phyloP scores from a whole-genome alignment of 2,888 invertebrate species.

The Leptura quadrifasciata region DNA sequence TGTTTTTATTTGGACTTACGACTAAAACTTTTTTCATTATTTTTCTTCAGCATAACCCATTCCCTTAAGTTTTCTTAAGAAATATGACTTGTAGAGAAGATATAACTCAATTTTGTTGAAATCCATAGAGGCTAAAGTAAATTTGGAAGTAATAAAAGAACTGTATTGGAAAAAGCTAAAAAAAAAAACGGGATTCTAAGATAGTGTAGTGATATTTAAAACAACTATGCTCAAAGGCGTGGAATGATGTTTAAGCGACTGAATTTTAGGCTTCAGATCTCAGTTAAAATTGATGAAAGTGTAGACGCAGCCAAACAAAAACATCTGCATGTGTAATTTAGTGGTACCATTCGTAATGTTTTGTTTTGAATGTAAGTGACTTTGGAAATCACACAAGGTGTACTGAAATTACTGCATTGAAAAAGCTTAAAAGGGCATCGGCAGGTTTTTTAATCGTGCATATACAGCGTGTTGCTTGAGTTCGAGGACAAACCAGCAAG shows the following conservation, averaged over 20 bases:
- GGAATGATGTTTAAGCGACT: background rate
- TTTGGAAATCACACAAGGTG: too few relatives aligned
- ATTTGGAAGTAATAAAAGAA: background rate
- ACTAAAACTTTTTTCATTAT: slow-evolving; percentile 47
- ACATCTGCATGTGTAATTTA: too few relatives aligned
- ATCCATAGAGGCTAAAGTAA: slow-evolving; percentile 8
- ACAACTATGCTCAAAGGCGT: slow-evolving; percentile 16
- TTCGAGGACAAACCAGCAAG: too few relatives aligned
- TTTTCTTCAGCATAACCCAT: slow-evolving; percentile 46
- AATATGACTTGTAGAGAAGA: slow-evolving; percentile 1
- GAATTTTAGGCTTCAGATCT: slow-evolving; percentile 4
- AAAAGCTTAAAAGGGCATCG: too few relatives aligned
- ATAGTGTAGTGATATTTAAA: background rate
- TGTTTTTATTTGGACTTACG: slow-evolving; percentile 40
- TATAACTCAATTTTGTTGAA: background rate
- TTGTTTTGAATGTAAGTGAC: too few relatives aligned
- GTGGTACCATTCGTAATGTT: too few relatives aligned
- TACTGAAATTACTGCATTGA: too few relatives aligned
- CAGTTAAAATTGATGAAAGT: too few relatives aligned
- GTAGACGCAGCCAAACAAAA: too few relatives aligned
- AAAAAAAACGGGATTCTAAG: background rate
- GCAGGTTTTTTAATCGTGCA: too few relatives aligned
- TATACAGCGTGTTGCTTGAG: too few relatives aligned
- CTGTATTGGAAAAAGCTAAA: background rate
- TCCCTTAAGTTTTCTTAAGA: slow-evolving; percentile 36